A percentile compares a stretch with the other conserved stretches of the same genome.
Conservation (phyloP, 1,140 invertebrate genomes). For the Drosophila persimilis region DNA sequence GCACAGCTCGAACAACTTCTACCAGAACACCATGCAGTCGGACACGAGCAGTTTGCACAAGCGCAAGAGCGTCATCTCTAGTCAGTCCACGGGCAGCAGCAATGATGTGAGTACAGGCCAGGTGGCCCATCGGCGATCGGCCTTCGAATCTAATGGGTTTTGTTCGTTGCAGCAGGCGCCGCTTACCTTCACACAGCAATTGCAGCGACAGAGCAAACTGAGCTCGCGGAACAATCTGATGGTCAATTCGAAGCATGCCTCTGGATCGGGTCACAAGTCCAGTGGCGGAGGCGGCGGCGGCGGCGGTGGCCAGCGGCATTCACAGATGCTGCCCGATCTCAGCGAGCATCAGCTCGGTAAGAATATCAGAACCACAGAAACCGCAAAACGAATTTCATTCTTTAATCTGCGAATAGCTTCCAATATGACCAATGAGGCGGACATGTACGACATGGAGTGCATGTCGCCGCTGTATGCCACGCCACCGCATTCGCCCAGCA, state of each 20-base stretch:
- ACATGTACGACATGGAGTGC: slow-evolving; percentile 82
- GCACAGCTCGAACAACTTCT: slow-evolving; percentile 83
- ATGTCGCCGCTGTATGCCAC: slow-evolving; percentile 91
- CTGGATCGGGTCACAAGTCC: slow-evolving; percentile 59
- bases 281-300: slow-evolving; percentile 37
- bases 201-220: slow-evolving; percentile 85
- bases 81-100: slow-evolving; percentile 83
- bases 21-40: slow-evolving; percentile 83
- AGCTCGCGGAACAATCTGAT: slow-evolving; percentile 81
- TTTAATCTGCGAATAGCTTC: slow-evolving; percentile 36
- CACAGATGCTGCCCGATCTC: slow-evolving; percentile 80
- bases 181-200: slow-evolving; percentile 90
- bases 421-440: slow-evolving; percentile 79
- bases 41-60: slow-evolving; percentile 82
- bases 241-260: slow-evolving; percentile 83
- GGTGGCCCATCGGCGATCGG: background rate
- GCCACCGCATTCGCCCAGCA: slow-evolving; percentile 92
- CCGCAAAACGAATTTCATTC: background rate
- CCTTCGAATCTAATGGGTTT: background rate
- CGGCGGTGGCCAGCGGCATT: slow-evolving; percentile 84
- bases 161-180: slow-evolving; percentile 78
- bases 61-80: slow-evolving; percentile 83
- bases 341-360: slow-evolving; percentile 81
- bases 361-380: background rate
- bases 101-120: slow-evolving; percentile 71